Conservation (phyloP, 2,888 invertebrate genomes). For the Napeogenes inachia region DNA sequence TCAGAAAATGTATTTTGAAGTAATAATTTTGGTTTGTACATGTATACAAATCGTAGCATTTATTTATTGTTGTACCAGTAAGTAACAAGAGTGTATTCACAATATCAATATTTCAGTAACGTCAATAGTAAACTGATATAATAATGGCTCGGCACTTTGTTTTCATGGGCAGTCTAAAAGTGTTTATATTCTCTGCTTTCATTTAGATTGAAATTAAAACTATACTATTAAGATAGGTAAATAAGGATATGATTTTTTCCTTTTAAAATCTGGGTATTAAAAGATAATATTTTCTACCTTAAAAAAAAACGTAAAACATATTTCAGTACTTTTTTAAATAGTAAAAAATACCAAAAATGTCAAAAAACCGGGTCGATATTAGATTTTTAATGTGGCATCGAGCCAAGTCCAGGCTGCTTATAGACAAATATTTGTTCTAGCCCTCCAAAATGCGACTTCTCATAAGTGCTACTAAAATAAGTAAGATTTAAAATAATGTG, state of each 20-base stretch:
- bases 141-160: background rate
- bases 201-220: background rate
- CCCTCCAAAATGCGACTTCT: background rate
- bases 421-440: constrained; percentile 2
- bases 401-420: constrained; percentile 12
- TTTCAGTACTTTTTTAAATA: no score
- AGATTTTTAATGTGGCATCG: constrained; percentile 15
- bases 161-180: background rate
- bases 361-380: constrained; percentile 2
- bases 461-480: background rate
- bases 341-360: background rate
- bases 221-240: background rate
- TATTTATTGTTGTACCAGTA: no score
- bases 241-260: no score
- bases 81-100: background rate
- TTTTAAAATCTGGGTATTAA: no score
- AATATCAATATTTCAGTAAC: background rate
- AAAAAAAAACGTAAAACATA: no score
- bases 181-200: background rate
- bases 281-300: no score
- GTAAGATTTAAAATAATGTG: no score
- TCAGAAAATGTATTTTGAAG: no score
- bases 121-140: background rate
- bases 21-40: no score
- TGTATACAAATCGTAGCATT: no score